Evolutionary conservation across 2,797 vertebrate species (phyloP), one percentile per base, ranked within the genome.

Genomic region (Furcifer pardalis): DNA sequence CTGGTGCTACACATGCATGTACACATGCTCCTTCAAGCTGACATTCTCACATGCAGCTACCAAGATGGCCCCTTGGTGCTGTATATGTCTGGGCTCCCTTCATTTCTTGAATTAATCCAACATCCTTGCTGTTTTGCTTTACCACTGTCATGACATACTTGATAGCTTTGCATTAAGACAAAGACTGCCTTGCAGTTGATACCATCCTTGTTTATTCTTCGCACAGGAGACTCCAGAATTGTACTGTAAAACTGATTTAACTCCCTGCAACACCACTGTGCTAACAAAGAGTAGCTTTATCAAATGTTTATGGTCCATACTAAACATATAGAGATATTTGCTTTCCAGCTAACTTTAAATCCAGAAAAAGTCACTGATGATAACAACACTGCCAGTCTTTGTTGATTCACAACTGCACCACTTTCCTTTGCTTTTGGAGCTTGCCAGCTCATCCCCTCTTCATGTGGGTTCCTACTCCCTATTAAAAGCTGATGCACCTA

Each of bases 271-370:
- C 62, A 89, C 30, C 77, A 46, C 84, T 89, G 87, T 84, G 81
- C 72, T 86, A 90, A 92, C 82, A 71, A 92, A 89, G 49, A 78
- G 30, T 77, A 74, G 87, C 87, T 77, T 83, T 82, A 85, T 42
- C 52, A 74, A 84, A 89, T 72, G 82, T 84, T 79, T 79, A 84
- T 74, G 86, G 13, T 72, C 63, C 37, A 72, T 63, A 86, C 84
- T 80, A 85, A 80, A 89, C 75, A 77, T 32, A 12, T 8, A 81
- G 73, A 90, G 71, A 80, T 81, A 84, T 81, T 89, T 86, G 52
- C 84, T 79, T 89, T 91, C 63, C 27, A 84, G 68, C 25, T 78
- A 44, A 86, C 68, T 81, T 88, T 91, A 90, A 86, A 86, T 87
- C 91, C 86, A 84, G 86, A 90, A 86, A 46, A 87, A 86, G 30